Base-by-base conservation (phyloP, 2,888 invertebrate genomes). In the Mayetiola destructor region DNA sequence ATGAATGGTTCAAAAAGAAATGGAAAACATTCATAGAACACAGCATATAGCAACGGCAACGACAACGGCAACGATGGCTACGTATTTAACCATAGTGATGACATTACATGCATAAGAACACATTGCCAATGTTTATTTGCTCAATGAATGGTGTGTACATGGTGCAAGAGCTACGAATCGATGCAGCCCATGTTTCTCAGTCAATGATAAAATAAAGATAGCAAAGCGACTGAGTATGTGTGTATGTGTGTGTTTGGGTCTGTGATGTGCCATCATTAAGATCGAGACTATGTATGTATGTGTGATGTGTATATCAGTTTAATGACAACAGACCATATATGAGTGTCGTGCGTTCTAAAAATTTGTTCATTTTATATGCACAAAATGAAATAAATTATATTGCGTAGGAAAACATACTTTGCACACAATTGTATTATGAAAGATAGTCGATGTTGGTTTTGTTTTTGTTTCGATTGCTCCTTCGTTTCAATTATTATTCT, bases 31-130 rank as follows among this genome's bases (percentile, higher is more conserved):
- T 23, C 10, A 10, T 23, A 32, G 32, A 10, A 40, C 9, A 20
- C 20, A 40, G 21, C 20, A n/a, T n/a, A 40, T 4, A 21, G 23
- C 40, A 40, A 21, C 42, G 10, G 23, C 42, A 21, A 42, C 23
- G 42, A 42, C 23, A 42, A 48, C 42, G 14, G 42, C 42, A 23
- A 23, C 42, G 27, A 48, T 27, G 48, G 16, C 48, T n/a, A 48
- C 48, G 48, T 48, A n/a, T 48, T n/a, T 27, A 48, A 27, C 27
- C 48, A 48, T 48, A 48, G 48, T 48, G 27, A 48, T 48, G 48
- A 48, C 48, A 48, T 23, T 48, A 27, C 27, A n/a, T n/a, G 27
- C 48, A 48, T 16, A 16, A 48, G 27, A n/a, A 14, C 3, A 12
- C 27, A 14, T 27, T 6, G 5, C 48, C 12, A 48, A 32, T 9